A percentile compares a stretch with the other conserved stretches of the same genome.
Conservation (phyloP, 2,888 invertebrate genomes). For the Capitulum mitella region DNA sequence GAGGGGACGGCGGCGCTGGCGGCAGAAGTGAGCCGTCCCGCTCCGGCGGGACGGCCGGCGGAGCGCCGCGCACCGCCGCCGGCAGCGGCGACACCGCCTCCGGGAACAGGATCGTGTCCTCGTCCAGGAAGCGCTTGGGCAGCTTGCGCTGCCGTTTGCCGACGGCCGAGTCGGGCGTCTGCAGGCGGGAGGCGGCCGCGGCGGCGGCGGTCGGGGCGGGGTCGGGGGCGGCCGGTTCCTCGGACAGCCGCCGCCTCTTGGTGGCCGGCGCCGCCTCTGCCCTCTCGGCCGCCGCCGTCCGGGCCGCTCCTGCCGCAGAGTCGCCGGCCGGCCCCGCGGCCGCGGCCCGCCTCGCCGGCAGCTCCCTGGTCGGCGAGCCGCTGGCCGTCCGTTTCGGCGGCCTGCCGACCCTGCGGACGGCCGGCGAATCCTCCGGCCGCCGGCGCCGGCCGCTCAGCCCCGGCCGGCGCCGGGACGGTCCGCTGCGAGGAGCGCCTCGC, state of each 20-base stretch:
- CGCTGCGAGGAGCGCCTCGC: no score
- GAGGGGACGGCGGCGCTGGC: neutral
- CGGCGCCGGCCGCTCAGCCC: no score
- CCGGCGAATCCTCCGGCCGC: no score
- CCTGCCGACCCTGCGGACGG: neutral
- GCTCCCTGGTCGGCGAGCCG: neutral
- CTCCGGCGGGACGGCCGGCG: neutral
- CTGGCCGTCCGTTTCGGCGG: neutral
- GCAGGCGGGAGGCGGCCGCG: no score
- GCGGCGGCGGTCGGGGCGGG: neutral
- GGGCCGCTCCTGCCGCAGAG: no score
- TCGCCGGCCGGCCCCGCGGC: neutral
- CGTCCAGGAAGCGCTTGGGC: slow-evolving; percentile 12
- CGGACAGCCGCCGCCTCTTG: neutral
- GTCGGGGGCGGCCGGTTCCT: neutral
- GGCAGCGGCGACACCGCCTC: neutral
- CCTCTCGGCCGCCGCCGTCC: no score
- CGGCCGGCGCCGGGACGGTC: no score
- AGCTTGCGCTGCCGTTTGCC: slow-evolving; percentile 2
- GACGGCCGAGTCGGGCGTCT: neutral
- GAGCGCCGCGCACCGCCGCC: neutral
- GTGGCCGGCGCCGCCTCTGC: neutral
- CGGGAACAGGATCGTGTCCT: neutral
- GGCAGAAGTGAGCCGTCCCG: neutral
- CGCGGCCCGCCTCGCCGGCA: neutral